Evolutionary conservation across 2,113 vertebrate genomes (phyloP), one percentile per base, ranked within the genome.

Genomic region (Danionella cerebrum): DNA sequence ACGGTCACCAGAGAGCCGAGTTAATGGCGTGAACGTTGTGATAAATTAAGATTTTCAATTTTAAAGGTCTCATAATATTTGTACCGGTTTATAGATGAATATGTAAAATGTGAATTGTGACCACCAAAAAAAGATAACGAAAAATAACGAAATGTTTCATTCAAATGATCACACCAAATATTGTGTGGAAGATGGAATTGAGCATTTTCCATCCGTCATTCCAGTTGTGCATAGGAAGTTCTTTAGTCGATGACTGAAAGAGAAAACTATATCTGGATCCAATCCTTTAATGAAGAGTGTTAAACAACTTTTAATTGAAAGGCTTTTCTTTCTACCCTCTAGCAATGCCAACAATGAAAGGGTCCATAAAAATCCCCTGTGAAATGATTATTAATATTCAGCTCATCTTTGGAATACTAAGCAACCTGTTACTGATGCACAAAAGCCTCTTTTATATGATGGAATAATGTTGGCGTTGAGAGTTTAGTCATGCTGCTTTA

Each of bases 241-340:
- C 22, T 42, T 18, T 31, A 8, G 31, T 48, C 9, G 18, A 14
- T 47, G 12, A 16, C 24, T 22, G 4, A 6, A 33, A 48, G 19
- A 45, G 24, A 13, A 45, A 6, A 60, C 24, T 24, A 29, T 35
- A n/a, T 36, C 53, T 22, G 42, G 27, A 2, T 33, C 59, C 59
- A 63, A 24, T 47, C 38, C 53, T 65, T 72, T 74, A 45, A 58
- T 74, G 31, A 73, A 71, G 63, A 65, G 47, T 62, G 66, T 76
- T 79, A 79, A 82, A 72, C 72, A 76, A 78, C 80, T 81, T 76
- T 81, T 79, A 79, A 79, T 83, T 79, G 79, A 78, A 79, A 83
- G 79, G 71, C 67, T 76, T 75, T 50, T 76, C 66, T 63, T 47
- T 71, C 44, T 79, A 67, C 77, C 81, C 77, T 83, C 52, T 45